A percentile compares a stretch with the other conserved stretches of the same genome.
phyloP scores from a whole-genome alignment of 2,797 vertebrate species.

The Miichthys miiuy region DNA sequence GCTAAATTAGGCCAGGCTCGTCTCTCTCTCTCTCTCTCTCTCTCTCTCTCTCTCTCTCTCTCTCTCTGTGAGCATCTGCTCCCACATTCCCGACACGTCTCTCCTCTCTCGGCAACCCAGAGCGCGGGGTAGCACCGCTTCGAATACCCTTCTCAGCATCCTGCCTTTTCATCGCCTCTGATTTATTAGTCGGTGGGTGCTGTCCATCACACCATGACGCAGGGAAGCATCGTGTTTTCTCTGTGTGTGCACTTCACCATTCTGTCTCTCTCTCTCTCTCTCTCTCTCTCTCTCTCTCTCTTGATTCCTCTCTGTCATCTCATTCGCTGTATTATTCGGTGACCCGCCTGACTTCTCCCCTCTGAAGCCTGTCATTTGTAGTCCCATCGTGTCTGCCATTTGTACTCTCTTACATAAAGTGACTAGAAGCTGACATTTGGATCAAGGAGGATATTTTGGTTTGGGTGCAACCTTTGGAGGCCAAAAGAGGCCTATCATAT shows the following conservation, averaged over 20 bases:
- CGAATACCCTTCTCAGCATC: constrained; percentile 78
- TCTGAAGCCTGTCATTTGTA: constrained; percentile 62
- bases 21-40: constrained; percentile 20
- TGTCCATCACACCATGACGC: constrained; percentile 75
- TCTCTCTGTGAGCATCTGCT: constrained; percentile 66
- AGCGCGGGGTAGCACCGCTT: constrained; percentile 53
- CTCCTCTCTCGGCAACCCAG: constrained; percentile 53
- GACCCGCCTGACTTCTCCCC: constrained; percentile 60
- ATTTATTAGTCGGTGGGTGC: constrained; percentile 74
- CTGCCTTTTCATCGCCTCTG: constrained; percentile 74
- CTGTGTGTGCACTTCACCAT: constrained; percentile 43
- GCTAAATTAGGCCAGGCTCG: constrained; percentile 78
- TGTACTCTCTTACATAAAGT: constrained; percentile 47
- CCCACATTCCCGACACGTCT: constrained; percentile 75
- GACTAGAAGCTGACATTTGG: constrained; percentile 58
- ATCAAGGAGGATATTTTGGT: constrained; percentile 36
- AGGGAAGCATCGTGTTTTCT: constrained; percentile 73
- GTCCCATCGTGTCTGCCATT: constrained; percentile 52
- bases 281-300: constrained; percentile 1
- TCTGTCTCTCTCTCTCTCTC: constrained; percentile 1
- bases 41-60: constrained; percentile 31
- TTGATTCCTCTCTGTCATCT: constrained; percentile 66
- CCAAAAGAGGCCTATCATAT: neutral
- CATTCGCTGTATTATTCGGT: constrained; percentile 56
- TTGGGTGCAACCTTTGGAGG: constrained; percentile 28